Evolutionary conservation across 92 coral and sea anemone genomes (phyloP).

Genomic region (Bergia puertoricense): DNA sequence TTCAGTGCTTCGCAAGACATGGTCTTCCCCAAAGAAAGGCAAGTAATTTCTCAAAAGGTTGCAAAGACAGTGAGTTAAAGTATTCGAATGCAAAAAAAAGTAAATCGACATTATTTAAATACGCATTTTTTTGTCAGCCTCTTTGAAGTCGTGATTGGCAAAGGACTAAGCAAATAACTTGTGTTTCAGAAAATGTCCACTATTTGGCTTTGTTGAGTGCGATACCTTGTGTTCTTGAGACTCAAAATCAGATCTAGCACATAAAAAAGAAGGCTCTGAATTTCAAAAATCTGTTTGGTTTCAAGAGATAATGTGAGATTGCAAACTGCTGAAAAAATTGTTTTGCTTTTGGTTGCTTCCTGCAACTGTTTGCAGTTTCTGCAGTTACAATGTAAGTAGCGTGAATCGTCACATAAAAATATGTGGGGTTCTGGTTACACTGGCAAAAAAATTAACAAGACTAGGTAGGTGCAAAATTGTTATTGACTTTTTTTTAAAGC

Average conservation of each 20-base stretch:
- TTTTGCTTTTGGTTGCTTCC: too few relatives aligned
- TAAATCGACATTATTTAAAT: background rate
- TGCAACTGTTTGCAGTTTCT: too few relatives aligned
- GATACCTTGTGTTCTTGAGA: background rate
- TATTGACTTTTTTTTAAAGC: too few relatives aligned
- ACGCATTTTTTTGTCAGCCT: too few relatives aligned
- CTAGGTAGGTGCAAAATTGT: too few relatives aligned
- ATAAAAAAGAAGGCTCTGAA: background rate
- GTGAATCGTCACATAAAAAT: background rate
- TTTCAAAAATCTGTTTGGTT: too few relatives aligned
- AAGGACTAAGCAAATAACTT: background rate
- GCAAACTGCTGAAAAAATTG: too few relatives aligned
- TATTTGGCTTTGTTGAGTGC: background rate
- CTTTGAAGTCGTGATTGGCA: background rate
- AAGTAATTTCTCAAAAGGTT: background rate
- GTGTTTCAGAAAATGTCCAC: background rate
- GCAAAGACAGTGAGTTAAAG: background rate
- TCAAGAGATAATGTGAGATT: too few relatives aligned
- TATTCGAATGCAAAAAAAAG: background rate
- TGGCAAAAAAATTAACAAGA: too few relatives aligned
- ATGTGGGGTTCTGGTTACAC: too few relatives aligned
- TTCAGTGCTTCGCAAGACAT: slow-evolving; percentile 81
- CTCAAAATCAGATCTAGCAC: background rate
- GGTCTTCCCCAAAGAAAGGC: slow-evolving; percentile 93
- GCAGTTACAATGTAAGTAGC: background rate